phyloP scores from a whole-genome alignment of 2,797 vertebrate genomes.

The Podarcis lilfordi region DNA sequence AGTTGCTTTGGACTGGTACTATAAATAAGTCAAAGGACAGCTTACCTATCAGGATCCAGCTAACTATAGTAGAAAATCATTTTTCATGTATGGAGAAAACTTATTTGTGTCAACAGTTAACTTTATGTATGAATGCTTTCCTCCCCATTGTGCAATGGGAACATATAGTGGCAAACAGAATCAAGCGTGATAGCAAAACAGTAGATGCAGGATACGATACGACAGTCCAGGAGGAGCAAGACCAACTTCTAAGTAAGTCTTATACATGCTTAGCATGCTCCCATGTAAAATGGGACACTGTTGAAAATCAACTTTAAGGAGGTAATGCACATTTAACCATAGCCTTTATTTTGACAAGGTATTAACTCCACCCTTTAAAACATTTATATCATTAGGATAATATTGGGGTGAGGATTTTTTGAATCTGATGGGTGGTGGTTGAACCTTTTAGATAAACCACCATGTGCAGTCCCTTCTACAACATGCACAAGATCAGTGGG shows the following conservation, averaged over 20 bases:
- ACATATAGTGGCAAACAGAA: conserved; percentile 15
- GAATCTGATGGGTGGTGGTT: not conserved
- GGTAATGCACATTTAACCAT: not conserved
- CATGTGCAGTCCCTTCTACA: not conserved
- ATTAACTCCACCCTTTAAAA: not conserved
- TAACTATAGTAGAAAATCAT: not conserved
- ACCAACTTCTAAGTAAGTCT: not conserved
- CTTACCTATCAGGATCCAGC: not conserved
- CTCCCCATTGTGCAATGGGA: conserved; percentile 17
- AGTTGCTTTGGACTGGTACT: not conserved
- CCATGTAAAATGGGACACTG: not conserved
- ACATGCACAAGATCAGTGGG: not conserved
- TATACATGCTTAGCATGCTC: not conserved
- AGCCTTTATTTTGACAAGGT: not conserved
- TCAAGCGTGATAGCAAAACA: not conserved
- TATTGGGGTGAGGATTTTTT: not conserved
- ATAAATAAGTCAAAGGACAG: not conserved
- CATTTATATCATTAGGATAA: not conserved
- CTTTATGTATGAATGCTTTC: conserved; percentile 28
- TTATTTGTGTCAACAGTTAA: not conserved
- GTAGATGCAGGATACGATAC: not conserved
- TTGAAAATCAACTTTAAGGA: not conserved
- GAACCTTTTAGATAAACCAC: not conserved
- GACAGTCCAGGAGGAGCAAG: not conserved
- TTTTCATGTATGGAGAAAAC: not conserved